A percentile compares a stretch with the other conserved stretches of the same genome.
Evolutionary conservation across 2,888 invertebrate genomes (phyloP).

Genomic region (Chouioia cunea): DNA sequence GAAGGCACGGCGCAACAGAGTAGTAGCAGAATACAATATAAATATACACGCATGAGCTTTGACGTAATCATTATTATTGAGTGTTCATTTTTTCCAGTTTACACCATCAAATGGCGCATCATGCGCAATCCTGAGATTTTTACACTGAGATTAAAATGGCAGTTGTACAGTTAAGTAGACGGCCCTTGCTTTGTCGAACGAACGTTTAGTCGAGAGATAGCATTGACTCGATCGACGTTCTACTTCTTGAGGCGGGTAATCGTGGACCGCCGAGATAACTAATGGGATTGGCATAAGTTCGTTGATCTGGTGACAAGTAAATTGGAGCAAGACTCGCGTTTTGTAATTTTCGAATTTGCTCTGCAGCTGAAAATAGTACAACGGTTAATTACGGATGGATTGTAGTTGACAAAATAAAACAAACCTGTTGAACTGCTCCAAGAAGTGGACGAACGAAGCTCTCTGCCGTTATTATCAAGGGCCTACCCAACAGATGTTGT

Average conservation of each 20-base stretch:
- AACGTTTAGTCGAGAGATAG: slow-evolving; percentile 75
- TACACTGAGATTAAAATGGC: neutral
- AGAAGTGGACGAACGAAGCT: neutral
- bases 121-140: too few relatives aligned
- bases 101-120: too few relatives aligned
- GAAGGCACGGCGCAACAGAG: too few relatives aligned
- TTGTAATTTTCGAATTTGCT: slow-evolving; percentile 39
- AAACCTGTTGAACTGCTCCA: slow-evolving; percentile 41
- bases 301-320: slow-evolving; percentile 70
- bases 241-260: slow-evolving; percentile 68
- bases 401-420: neutral
- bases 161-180: slow-evolving; percentile 27
- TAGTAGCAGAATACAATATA: too few relatives aligned
- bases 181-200: neutral
- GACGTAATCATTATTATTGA: too few relatives aligned
- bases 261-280: slow-evolving; percentile 79
- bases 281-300: slow-evolving; percentile 76
- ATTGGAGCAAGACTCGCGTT: slow-evolving; percentile 66
- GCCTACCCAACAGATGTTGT: slow-evolving; percentile 21
- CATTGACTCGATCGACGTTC: slow-evolving; percentile 77
- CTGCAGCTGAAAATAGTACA: slow-evolving; percentile 16
- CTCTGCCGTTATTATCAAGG: neutral
- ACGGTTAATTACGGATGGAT: too few relatives aligned
- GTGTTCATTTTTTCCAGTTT: too few relatives aligned
- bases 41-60: too few relatives aligned